Conservation (phyloP, 2,113 vertebrate genomes). For the Raja brachyura region DNA sequence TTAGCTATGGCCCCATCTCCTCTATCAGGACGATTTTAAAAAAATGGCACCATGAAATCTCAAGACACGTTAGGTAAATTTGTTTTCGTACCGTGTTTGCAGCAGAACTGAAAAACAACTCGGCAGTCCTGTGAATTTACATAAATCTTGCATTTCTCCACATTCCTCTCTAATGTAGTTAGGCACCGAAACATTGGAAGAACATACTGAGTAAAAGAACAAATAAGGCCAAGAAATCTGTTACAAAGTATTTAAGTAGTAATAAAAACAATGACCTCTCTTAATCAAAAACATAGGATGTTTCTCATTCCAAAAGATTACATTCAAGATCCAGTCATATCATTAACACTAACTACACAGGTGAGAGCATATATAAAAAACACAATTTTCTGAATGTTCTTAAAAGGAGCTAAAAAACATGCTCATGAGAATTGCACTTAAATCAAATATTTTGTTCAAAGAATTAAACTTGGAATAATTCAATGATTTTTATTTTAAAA, state of each 20-base stretch:
- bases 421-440: background rate
- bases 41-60: background rate
- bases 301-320: background rate
- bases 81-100: slow-evolving; percentile 70
- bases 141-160: slow-evolving; percentile 76
- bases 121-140: slow-evolving; percentile 49
- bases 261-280: background rate
- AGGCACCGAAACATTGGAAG: slow-evolving; percentile 77
- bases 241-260: background rate
- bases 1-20: too few species aligned
- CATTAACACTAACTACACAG: background rate
- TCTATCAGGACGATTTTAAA: too few species aligned
- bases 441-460: too few species aligned
- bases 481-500: too few species aligned
- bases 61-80: background rate
- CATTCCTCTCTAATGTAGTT: slow-evolving; percentile 70
- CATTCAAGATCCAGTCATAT: background rate
- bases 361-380: background rate
- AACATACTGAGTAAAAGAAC: slow-evolving; percentile 59
- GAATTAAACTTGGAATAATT: too few species aligned
- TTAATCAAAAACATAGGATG: background rate
- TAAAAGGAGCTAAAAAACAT: background rate
- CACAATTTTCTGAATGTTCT: background rate
- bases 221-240: background rate
- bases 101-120: slow-evolving; percentile 75